A percentile compares a stretch with the other conserved stretches of the same genome.
Evolutionary conservation across 2,113 vertebrate species (phyloP).

Genomic region (Onychorhynchus coronatus): DNA sequence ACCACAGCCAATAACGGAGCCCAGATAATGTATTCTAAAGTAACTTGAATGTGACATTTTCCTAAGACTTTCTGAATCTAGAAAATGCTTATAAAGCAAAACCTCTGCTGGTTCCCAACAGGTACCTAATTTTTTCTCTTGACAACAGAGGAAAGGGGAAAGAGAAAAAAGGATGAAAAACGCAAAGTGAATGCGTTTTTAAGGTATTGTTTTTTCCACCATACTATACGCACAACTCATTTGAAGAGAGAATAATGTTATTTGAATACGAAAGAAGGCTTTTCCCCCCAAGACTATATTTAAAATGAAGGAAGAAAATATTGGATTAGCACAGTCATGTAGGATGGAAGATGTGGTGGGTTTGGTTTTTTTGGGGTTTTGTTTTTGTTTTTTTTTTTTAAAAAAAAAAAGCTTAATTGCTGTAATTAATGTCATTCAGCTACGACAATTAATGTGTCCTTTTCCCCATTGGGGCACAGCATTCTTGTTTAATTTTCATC

Average conservation of each 20-base stretch:
- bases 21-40: neutral
- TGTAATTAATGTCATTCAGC: conserved; percentile 24
- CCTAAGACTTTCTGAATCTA: neutral
- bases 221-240: neutral
- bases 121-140: neutral
- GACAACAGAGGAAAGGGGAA: neutral
- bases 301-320: neutral
- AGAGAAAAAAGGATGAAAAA: neutral
- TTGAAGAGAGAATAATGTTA: neutral
- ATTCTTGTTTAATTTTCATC: conserved; percentile 35
- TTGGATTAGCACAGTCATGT: accelerated
- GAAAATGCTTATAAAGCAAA: neutral
- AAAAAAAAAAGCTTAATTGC: neutral
- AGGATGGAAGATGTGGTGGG: neutral
- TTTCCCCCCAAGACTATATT: neutral
- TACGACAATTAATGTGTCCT: conserved; percentile 14
- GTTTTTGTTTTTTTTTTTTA: neutral
- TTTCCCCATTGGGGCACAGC: neutral
- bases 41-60: neutral
- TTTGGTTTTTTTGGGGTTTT: too few species aligned
- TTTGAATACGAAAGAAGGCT: neutral
- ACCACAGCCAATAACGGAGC: neutral
- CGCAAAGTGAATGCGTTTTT: neutral
- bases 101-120: neutral
- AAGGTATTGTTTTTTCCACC: neutral